Evolutionary conservation across 2,797 vertebrate species (phyloP), one percentile per base, ranked within the genome.

Genomic region (Pseudotriccus pelzelni): DNA sequence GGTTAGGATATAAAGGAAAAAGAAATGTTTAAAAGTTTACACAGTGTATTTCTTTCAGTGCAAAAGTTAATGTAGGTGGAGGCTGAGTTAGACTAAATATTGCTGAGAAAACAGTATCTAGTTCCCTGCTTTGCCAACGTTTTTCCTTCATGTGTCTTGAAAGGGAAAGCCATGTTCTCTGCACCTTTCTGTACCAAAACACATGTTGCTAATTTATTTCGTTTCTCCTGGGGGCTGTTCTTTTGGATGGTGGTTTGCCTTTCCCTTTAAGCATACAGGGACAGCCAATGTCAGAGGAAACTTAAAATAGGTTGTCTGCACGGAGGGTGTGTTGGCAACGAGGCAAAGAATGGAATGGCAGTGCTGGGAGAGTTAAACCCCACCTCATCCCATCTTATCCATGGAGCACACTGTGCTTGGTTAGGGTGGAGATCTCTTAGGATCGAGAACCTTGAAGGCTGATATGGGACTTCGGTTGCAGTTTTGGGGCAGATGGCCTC

Each of bases 81-180:
- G 39, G 47, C 79, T 53, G 69, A 86, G 39, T 90, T 79, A 95
- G 81, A 68, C 64, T 78, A 84, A 93, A 87, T 90, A 87, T 41
- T 80, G 44, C 72, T 92, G 89, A 64, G 60, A 89, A 92, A 88
- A 58, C 69, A 79, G 32, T 18, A 43, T 82, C 70, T 84, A 24
- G 28, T 80, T 93, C 74, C 13, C 14, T 87, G 53, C 34, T 50
- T 92, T 87, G 80, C 79, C 36, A 83, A 21, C 22, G 15, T 15
- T 63, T 93, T 94, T 79, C 60, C 41, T 91, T 67, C 6, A 0
- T 67, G 46, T 60, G 15, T 52, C 20, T 67, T 62, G 58, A 76
- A 63, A 64, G n/a, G 59, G 50, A 72, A 94, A 55, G 56, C 72
- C 73, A 28, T 50, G 55, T 90, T 89, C 63, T 73, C 60, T 83